phyloP scores from a whole-genome alignment of 2,113 vertebrate species.

The Alces alces region DNA sequence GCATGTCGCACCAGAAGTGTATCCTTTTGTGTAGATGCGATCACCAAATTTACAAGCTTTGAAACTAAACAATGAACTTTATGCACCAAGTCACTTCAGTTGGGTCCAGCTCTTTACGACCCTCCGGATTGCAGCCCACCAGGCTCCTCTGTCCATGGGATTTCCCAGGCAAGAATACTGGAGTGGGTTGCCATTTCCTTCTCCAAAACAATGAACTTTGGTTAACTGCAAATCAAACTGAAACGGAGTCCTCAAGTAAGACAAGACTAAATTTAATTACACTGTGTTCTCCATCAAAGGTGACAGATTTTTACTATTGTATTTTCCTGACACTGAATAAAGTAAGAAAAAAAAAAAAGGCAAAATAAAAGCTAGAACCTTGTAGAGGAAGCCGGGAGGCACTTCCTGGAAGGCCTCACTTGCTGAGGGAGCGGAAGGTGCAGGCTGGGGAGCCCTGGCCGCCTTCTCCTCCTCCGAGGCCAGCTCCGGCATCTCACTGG shows the following conservation, averaged over 20 bases:
- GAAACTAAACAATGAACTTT: constrained; percentile 47
- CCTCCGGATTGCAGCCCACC: not conserved
- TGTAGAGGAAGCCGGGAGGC: constrained; percentile 89
- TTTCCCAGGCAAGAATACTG: not conserved
- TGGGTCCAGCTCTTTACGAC: not conserved
- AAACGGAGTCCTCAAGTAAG: constrained; percentile 43
- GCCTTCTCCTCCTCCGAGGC: constrained; percentile 68
- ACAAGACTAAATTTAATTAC: constrained; percentile 63
- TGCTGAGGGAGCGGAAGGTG: constrained; percentile 10
- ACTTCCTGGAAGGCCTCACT: constrained; percentile 66
- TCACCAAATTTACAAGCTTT: constrained; percentile 48
- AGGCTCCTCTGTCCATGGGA: not conserved
- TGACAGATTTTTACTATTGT: constrained; percentile 41
- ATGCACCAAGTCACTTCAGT: not conserved
- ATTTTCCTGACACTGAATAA: constrained; percentile 39
- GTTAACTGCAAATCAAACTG: constrained; percentile 52
- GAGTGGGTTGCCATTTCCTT: not conserved
- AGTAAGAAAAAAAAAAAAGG: not conserved
- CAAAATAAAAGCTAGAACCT: constrained; percentile 78
- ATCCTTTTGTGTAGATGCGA: constrained; percentile 19
- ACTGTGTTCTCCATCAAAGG: constrained; percentile 55
- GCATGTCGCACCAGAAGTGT: not conserved
- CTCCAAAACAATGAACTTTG: constrained; percentile 33
- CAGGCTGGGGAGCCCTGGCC: constrained; percentile 52
- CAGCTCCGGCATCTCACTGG: constrained; percentile 61